These are phyloP conservation scores for Cosmia trapezina DNA, from an alignment of 2,888 invertebrate species.

Conservation along the genomic window DNA sequence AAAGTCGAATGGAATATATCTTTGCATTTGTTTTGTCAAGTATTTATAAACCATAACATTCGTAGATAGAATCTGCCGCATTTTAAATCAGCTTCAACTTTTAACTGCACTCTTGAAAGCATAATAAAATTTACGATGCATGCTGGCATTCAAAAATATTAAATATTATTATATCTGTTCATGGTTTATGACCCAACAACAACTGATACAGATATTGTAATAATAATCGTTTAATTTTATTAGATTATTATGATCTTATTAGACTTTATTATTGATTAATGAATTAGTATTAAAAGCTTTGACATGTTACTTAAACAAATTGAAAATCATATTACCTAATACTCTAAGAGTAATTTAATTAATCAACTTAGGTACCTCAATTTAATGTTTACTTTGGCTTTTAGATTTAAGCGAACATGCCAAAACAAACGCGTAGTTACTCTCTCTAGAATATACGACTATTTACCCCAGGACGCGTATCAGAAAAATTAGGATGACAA, in stretches of 20 bases:
- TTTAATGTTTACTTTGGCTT: neutral
- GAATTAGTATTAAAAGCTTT: constrained; percentile 16
- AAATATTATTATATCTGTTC: too few species aligned
- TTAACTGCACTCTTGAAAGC: constrained; percentile 67
- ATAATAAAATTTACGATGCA: constrained; percentile 72
- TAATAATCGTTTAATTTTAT: constrained; percentile 22
- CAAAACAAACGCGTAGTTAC: constrained; percentile 18
- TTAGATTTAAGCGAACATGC: neutral
- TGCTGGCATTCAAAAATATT: constrained; percentile 66
- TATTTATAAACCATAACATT: constrained; percentile 15
- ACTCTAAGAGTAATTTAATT: constrained; percentile 5
- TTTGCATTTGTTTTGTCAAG: neutral
- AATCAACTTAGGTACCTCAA: neutral
- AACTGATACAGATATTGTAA: constrained; percentile 40
- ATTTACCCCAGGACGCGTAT: constrained; percentile 57
- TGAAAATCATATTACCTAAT: constrained; percentile 21
- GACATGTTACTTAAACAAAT: constrained; percentile 3
- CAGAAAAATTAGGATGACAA: constrained; percentile 81
- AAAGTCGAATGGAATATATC: neutral
- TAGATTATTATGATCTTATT: neutral
- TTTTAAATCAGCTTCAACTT: constrained; percentile 64
- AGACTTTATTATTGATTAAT: constrained; percentile 1
- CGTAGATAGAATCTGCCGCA: constrained; percentile 24
- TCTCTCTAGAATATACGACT: constrained; percentile 35
- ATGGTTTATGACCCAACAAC: constrained; percentile 62